These are phyloP conservation scores for Cotesia chilonis DNA, from an alignment of 1,140 invertebrate species.

Conservation along the genomic window DNA sequence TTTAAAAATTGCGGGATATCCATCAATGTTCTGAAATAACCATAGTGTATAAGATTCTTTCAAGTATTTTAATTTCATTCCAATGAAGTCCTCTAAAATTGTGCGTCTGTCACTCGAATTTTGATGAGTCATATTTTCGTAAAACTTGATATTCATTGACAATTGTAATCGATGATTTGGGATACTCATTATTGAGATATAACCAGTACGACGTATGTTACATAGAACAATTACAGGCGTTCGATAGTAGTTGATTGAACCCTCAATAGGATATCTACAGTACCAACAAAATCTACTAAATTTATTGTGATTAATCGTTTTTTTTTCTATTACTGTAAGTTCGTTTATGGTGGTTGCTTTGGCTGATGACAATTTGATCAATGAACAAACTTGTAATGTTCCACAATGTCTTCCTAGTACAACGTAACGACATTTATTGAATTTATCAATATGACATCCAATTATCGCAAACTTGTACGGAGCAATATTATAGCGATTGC, in stretches of 20 bases:
- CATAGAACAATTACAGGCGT: neutral
- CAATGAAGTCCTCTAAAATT: neutral
- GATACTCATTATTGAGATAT: neutral
- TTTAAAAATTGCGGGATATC: neutral
- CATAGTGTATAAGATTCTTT: neutral
- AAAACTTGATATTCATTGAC: neutral
- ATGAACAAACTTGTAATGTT: neutral
- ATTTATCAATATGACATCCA: neutral
- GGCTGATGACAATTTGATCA: neutral
- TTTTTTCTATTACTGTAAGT: neutral
- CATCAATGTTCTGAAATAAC: neutral
- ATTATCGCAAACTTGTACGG: conserved; percentile 6
- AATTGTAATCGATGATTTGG: neutral
- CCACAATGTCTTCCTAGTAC: neutral
- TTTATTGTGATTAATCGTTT: neutral
- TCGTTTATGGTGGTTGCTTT: neutral
- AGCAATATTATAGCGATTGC: neutral
- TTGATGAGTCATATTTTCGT: neutral
- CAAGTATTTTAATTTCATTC: neutral
- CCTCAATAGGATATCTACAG: neutral
- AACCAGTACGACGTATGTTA: neutral
- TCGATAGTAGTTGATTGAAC: neutral
- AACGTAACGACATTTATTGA: neutral
- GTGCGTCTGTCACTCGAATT: neutral
- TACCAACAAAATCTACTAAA: neutral